Evolutionary conservation across 2,888 invertebrate genomes (phyloP).

Genomic region (Leptopilina syphax): DNA sequence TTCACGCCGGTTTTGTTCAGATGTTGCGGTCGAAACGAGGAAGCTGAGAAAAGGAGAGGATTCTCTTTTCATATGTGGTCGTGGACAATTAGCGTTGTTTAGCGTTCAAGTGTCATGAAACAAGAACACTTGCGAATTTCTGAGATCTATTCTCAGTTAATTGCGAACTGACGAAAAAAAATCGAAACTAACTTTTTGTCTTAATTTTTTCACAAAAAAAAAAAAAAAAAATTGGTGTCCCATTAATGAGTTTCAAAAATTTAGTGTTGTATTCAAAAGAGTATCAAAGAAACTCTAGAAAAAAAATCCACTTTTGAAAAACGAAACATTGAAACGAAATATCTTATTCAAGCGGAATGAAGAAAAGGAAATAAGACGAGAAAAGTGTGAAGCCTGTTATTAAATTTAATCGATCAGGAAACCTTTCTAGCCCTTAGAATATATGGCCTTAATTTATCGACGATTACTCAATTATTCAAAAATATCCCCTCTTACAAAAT

Average conservation of each 20-base stretch:
- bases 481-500: neutral
- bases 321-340: neutral
- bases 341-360: neutral
- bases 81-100: conserved; percentile 53
- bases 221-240: too few relatives aligned
- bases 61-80: conserved; percentile 41
- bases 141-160: neutral
- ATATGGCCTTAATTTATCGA: conserved; percentile 13
- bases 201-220: too few relatives aligned
- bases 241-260: too few relatives aligned
- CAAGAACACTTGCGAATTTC: conserved; percentile 37
- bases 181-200: too few relatives aligned
- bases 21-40: conserved; percentile 40
- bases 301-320: neutral
- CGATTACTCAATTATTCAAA: conserved; percentile 2
- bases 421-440: neutral
- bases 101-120: conserved; percentile 43
- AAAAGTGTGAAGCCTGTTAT: conserved; percentile 4
- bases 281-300: neutral
- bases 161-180: too few relatives aligned
- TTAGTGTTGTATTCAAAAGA: too few relatives aligned
- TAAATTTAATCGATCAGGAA: conserved; percentile 3
- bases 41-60: conserved; percentile 22
- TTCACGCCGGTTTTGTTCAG: conserved; percentile 25
- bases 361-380: neutral